Evolutionary conservation across 2,888 invertebrate genomes (phyloP), one percentile per base, ranked within the genome.

Genomic region (Meliscaeva auricollis): DNA sequence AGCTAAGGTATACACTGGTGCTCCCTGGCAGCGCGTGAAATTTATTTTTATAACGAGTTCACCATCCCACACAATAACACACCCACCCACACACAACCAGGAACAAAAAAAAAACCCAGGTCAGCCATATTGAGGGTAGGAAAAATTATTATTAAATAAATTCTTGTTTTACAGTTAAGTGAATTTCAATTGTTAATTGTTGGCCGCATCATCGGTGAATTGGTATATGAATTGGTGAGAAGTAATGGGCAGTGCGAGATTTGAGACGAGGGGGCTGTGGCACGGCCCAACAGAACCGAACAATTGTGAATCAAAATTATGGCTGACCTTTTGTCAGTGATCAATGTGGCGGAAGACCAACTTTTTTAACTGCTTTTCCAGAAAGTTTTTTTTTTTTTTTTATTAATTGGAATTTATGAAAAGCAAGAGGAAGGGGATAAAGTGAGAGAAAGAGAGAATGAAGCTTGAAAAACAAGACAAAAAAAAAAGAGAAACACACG

Each of bases 91-190:
- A 38, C 9, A 38, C 35, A 35, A 9, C 3, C 35, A 35, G 35
- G 3, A 35, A 35, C 7, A 9, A 35, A 13, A 38, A 38, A 38
- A 11, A 13, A 9, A 13, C 62, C 22, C 52, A 20, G 82, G 52
- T 48, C 73, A 62, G 74, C 56, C 32, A 46, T 32, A 22, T 20
- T 26, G 52, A 68, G 78, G 78, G 64, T 78, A 60, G 69, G 69
- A 73, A 73, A 64, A 85, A 85, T 81, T 85, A 85, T 85, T 81
- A 85, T 85, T 81, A 85, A 85, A 85, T 85, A 85, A 85, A 85
- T 85, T 85, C 85, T 81, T 85, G 85, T 81, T 85, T 85, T 56
- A 85, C 85, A 85, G 85, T 85, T 85, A 85, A 85, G 85, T 85
- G 85, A 85, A 85, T 85, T 85, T 81, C 81, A 85, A 85, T 85